These are phyloP conservation scores for Gymnoscelis rufifasciata DNA, from an alignment of 2,888 invertebrate species.

Conservation along the genomic window DNA sequence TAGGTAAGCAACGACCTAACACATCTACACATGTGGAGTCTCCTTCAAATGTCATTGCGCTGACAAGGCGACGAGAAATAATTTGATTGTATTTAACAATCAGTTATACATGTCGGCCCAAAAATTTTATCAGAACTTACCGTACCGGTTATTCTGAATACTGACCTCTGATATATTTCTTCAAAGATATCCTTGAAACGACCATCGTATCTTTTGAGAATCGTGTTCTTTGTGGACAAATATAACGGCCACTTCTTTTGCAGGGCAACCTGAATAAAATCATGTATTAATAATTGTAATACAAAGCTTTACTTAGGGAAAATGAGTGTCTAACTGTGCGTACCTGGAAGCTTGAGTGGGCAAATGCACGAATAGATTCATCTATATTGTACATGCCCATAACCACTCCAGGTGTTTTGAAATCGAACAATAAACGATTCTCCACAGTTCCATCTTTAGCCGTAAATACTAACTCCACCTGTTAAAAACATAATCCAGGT, in stretches of 20 bases:
- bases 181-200: slow-evolving; percentile 95
- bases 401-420: slow-evolving; percentile 86
- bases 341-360: slow-evolving; percentile 91
- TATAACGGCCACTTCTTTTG: slow-evolving; percentile 93
- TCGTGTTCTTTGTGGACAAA: slow-evolving; percentile 94
- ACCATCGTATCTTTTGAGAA: slow-evolving; percentile 92
- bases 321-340: no score
- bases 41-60: slow-evolving; percentile 19
- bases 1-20: no score
- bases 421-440: slow-evolving; percentile 82
- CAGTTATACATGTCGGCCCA: background rate
- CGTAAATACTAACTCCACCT: slow-evolving; percentile 87
- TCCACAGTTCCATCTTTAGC: slow-evolving; percentile 79
- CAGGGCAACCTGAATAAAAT: slow-evolving; percentile 81
- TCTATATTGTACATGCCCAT: slow-evolving; percentile 95
- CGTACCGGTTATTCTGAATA: slow-evolving; percentile 18
- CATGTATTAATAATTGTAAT: slow-evolving; percentile 6
- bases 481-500: slow-evolving; percentile 22
- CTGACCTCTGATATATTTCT: slow-evolving; percentile 89
- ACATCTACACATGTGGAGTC: slow-evolving; percentile 2
- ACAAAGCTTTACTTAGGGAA: background rate
- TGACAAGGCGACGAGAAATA: background rate
- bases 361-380: slow-evolving; percentile 89
- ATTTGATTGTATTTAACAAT: background rate
- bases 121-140: slow-evolving; percentile 5